Percentiles rank a stretch among this genome's conserved stretches.
These are phyloP conservation scores for Paradisaea rubra DNA, from an alignment of 2,113 vertebrate species.

Conservation along the genomic window DNA sequence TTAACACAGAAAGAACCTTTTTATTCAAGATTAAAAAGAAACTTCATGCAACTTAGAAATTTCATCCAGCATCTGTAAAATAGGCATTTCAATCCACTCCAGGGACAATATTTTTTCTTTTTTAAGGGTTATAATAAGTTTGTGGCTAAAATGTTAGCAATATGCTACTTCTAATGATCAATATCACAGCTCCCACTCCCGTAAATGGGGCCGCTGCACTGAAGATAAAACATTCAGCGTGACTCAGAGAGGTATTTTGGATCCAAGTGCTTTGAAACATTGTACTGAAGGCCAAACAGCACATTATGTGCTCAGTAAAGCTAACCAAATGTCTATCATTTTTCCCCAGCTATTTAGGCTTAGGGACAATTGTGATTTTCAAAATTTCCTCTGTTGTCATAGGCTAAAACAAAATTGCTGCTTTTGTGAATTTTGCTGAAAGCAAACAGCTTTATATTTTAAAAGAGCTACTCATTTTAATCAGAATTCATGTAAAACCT, in stretches of 20 bases:
- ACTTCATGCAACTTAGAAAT: not conserved
- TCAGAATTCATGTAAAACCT: not conserved
- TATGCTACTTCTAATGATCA: constrained; percentile 12
- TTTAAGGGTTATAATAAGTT: not conserved
- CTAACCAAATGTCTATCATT: constrained; percentile 31
- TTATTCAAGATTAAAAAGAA: not conserved
- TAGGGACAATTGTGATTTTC: not conserved
- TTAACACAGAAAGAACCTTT: not conserved
- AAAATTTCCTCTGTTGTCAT: not conserved
- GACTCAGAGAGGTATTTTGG: constrained; percentile 26
- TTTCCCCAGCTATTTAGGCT: not conserved
- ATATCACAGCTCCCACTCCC: not conserved
- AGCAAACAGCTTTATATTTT: not conserved
- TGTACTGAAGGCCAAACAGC: constrained; percentile 13
- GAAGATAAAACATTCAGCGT: constrained; percentile 9
- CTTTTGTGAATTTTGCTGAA: constrained; percentile 9
- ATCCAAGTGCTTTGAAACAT: constrained; percentile 16
- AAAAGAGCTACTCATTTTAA: not conserved
- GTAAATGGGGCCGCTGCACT: not conserved
- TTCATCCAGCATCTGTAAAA: not conserved
- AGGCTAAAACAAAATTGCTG: not conserved
- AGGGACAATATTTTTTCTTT: not conserved
- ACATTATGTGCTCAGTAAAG: constrained; percentile 19
- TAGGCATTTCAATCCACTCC: not conserved
- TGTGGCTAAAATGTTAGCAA: not conserved